Evolutionary conservation across 1,140 invertebrate genomes (phyloP), one percentile per base, ranked within the genome.

Genomic region (Eufriesea mexicana): DNA sequence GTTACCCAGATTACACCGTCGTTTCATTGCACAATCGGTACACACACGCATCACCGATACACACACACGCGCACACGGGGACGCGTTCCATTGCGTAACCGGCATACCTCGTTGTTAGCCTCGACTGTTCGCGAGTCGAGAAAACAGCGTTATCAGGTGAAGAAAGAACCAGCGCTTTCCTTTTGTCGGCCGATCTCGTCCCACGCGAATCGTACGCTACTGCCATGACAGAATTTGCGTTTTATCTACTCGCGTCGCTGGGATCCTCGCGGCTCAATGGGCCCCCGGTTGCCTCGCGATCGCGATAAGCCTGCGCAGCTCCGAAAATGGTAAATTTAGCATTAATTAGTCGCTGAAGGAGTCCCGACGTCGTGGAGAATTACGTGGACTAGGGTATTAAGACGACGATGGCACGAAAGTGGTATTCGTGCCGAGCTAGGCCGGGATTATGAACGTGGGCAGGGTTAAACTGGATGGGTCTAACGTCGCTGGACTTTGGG

Each of bases 141-240:
- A 25, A 76, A 82, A 82, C 62, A n/a, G 42, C 51, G n/a, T 82
- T 82, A 82, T 82, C 79, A 82, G 79, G 79, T 68, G 79, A 67
- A 51, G 73, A 82, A 82, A 67, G 72, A 75, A 76, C 62, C 45
- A 55, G 20, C 61, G 10, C 72, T 76, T 82, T 82, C 72, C 73
- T 82, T 76, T 68, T 82, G 79, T 82, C 79, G 79, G 73, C 45
- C 59, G 45, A 49, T 72, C 51, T 68, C 71, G 5, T 66, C 79
- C 79, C 71, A 76, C 73, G 73, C 51, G n/a, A 28, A 25, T 9
- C 10, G 1, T 42, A 25, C 64, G 23, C 51, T 18, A 49, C n/a
- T 25, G 47, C 45, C 67, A 42, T 71, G 61, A 47, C 20, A 4
- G 49, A 81, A 49, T 81, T 76, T 67, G 57, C 49, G 72, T 55